Percentiles rank a stretch among this genome's conserved stretches.
These are phyloP conservation scores for Lysandra bellargus DNA, from an alignment of 2,888 invertebrate genomes.

Conservation along the genomic window DNA sequence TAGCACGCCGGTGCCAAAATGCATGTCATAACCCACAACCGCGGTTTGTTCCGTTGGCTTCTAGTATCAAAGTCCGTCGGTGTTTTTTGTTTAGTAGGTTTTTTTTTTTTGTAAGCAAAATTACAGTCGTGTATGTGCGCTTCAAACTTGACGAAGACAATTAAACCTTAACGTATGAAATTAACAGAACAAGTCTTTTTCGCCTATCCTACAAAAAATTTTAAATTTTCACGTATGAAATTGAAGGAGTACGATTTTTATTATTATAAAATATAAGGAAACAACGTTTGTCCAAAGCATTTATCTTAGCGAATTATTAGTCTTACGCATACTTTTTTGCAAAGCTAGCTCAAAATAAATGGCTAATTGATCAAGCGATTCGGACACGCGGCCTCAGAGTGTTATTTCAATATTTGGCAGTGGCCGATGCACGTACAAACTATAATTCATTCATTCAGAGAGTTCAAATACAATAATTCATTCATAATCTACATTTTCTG, in stretches of 20 bases:
- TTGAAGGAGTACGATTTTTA: too few species aligned
- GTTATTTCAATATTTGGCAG: neutral
- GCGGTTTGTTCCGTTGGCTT: neutral
- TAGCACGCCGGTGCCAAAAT: constrained; percentile 10
- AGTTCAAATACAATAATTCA: neutral
- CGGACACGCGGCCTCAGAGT: neutral
- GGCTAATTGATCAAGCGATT: neutral
- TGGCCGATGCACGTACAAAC: neutral
- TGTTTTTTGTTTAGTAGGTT: neutral
- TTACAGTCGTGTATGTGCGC: too few species aligned
- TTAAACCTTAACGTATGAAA: too few species aligned
- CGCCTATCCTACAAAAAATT: too few species aligned
- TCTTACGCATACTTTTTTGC: too few species aligned
- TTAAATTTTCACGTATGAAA: too few species aligned
- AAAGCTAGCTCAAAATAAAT: neutral
- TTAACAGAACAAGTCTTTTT: too few species aligned
- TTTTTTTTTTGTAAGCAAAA: too few species aligned
- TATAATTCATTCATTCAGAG: neutral
- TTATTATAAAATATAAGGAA: too few species aligned
- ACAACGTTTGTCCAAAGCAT: too few species aligned
- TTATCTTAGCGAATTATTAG: too few species aligned
- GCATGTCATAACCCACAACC: constrained; percentile 6
- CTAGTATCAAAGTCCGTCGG: constrained; percentile 21
- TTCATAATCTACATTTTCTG: constrained; percentile 7
- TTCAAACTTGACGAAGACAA: too few species aligned